These are phyloP conservation scores for Argopecten irradians DNA, from an alignment of 1,140 invertebrate genomes.

Conservation along the genomic window DNA sequence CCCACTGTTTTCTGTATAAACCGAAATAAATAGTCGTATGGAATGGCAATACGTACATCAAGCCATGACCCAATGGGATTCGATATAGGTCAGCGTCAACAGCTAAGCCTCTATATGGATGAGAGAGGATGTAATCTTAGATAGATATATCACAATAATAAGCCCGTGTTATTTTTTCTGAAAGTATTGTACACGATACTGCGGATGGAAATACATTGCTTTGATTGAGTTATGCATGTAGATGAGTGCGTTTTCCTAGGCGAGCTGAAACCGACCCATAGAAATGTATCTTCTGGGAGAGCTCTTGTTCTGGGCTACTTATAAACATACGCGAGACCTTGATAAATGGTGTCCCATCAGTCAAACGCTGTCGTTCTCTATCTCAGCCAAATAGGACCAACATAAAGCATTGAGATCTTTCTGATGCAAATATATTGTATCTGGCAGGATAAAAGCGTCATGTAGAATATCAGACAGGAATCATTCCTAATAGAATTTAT, in stretches of 20 bases:
- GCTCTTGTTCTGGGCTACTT: neutral
- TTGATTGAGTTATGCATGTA: neutral
- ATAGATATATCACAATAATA: neutral
- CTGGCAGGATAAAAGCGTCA: neutral
- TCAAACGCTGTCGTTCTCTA: neutral
- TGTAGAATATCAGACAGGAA: neutral
- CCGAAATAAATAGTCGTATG: too few relatives aligned
- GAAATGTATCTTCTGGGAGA: neutral
- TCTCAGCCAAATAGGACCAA: neutral
- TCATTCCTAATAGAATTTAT: too few relatives aligned
- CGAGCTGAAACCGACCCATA: neutral
- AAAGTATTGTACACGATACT: neutral
- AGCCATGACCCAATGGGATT: too few relatives aligned
- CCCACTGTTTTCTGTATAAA: too few relatives aligned
- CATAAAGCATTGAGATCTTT: neutral
- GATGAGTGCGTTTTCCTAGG: neutral
- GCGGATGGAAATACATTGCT: neutral
- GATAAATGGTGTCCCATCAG: neutral
- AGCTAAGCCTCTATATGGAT: too few relatives aligned
- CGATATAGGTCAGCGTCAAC: neutral
- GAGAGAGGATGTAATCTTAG: neutral
- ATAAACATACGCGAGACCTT: neutral
- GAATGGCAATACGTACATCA: too few relatives aligned
- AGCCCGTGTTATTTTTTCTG: neutral
- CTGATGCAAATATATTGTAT: neutral